A percentile compares a stretch with the other conserved stretches of the same genome.
These are phyloP conservation scores for Xiphorhynchus elegans DNA, from an alignment of 2,113 vertebrate genomes.

Conservation along the genomic window DNA sequence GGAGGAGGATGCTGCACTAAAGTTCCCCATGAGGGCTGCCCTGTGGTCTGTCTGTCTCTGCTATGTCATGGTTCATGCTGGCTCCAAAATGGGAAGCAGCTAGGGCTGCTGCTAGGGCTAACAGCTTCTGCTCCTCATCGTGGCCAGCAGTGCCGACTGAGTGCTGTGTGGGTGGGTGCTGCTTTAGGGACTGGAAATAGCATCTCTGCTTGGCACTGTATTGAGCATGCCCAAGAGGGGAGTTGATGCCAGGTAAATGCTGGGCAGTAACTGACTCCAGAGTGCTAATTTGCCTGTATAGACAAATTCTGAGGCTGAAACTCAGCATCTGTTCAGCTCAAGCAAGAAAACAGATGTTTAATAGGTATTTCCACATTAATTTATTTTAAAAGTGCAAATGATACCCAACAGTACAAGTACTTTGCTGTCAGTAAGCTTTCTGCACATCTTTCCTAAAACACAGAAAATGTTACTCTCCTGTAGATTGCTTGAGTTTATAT, in stretches of 20 bases:
- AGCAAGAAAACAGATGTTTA: background rate
- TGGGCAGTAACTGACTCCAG: background rate
- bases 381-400: background rate
- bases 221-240: background rate
- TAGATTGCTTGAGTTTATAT: background rate
- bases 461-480: background rate
- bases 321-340: background rate
- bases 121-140: background rate
- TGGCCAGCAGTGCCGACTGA: background rate
- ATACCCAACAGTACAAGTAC: background rate
- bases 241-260: background rate
- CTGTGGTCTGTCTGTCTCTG: background rate
- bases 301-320: background rate
- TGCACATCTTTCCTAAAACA: background rate
- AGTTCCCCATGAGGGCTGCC: background rate
- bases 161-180: background rate
- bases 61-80: rapidly evolving
- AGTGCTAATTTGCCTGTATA: background rate
- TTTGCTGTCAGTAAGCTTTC: background rate
- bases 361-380: background rate
- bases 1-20: background rate
- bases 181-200: background rate
- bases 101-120: background rate
- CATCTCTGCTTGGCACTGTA: background rate
- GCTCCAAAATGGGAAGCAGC: background rate